Base-by-base conservation (phyloP, 92 coral and sea anemone genomes). In the Galaxea fascicularis region DNA sequence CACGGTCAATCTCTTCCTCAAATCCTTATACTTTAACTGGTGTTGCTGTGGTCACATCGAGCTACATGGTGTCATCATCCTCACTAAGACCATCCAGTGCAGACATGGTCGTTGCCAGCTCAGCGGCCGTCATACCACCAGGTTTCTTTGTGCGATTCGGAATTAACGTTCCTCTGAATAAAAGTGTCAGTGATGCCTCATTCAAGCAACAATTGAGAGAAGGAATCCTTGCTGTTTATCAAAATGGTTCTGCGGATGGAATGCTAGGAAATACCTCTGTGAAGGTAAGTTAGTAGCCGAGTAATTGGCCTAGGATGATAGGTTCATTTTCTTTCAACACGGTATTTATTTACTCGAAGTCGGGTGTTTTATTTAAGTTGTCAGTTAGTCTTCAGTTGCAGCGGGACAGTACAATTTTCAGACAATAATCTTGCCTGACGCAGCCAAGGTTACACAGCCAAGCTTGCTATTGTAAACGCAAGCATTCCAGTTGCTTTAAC, bases 111-210 rank as follows among this genome's bases (percentile, higher is more conserved):
- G 12, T 18, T 53, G 1, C 82, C 15, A 77, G 73, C 28, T 63
- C 83, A 47, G 63, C 20, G 20, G 30, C 26, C 25, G 17, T 21
- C 9, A 27, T 28, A 46, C 73, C 83, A 18, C 28, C 45, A 25
- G 83, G 47, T 9, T 15, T 26, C 20, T 77, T 44, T 63, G 73
- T 78, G 18, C 73, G 83, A 14, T 78, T 78, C 49, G 64, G 44
- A 3, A 49, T 78, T 4, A 78, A 39, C 51, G 73, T 78, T 44
- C 46, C 83, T 45, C n/a, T 25, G 13, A 78, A 65, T 78, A 18
- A 46, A 65, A 78, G 29, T 35, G 28, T 65, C 8, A 65, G 9
- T 20, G 26, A 47, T 47, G 4, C 0, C 64, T 26, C 64, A 51
- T 54, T 77, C 45, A 63, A 14, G 13, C 31, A 13, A 21, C 18